Base-by-base conservation (phyloP, 2,888 invertebrate genomes). In the Corythucha ciliata region DNA sequence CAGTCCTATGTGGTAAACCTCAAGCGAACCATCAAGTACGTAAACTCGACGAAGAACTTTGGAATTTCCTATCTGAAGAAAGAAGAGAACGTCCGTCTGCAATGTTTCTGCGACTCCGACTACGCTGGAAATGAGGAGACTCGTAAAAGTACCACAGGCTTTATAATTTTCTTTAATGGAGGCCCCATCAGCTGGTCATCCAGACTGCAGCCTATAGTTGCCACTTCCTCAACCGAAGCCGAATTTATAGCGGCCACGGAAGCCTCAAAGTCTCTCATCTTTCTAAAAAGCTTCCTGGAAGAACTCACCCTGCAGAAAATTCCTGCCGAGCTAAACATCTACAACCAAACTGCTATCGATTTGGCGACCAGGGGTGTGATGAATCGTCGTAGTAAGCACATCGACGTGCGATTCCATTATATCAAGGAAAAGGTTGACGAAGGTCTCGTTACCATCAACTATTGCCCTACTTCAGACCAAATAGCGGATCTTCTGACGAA, bases 401-500 rank as follows among this genome's bases (percentile, higher is more conserved):
- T 47, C 25, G 47, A 47, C 21, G 47, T 47, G 2, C 18, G 22
- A 36, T 47, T 36, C 10, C 26, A 47, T 25, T 47, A 10, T 18
- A 36, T 47, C 3, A 47, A 47, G 26, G 37, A 36, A 47, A 36
- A 37, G 18, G 36, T 18, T 21, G 34, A 46, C 16, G 32, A 16
- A 22, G 34, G 34, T 7, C 10, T 46, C 10, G 18, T 46, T 10
- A 22, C 27, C 6, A 16, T 46, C 5, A 14, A 32, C 6, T 20
- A 46, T 14, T 32, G 33, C 3, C 6, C 46, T 3, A 33, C 46
- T 2, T 22, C 32, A 10, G 7, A 8, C 3, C 33, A 46, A 21
- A 18, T 33, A 14, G 46, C 46, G 8, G 46, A 46, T 22, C 33
- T 46, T n/a, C 34, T 46, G 21, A 46, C 46, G 12, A 46, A 46